Evolutionary conservation across 2,113 vertebrate genomes (phyloP), one percentile per base, ranked within the genome.

Genomic region (Vidua chalybeata): DNA sequence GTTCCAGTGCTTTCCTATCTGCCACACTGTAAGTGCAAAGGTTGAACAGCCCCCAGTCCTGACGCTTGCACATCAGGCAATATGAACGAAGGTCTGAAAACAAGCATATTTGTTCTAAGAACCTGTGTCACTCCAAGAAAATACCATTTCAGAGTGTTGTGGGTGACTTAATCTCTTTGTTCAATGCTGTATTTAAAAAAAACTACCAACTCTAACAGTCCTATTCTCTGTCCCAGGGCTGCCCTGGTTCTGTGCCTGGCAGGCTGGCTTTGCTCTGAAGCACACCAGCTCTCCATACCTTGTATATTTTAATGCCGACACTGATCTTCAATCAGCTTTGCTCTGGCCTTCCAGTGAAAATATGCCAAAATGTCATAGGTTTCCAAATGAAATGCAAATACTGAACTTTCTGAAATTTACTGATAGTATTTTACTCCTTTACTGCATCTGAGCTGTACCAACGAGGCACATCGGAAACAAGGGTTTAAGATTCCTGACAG

Each of bases 301-400:
- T 94, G 88, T 90, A 84, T 84, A 24, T 93, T 93, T 92, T 90
- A 93, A 88, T 84, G 52, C 61, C 0, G 3, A 89, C 90, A 90
- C 90, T 84, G 88, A 96, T 97, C 88, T 95, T 95, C 96, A 92
- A 93, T 94, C 92, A 93, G 93, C 86, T 68, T 52, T 90, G 93
- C 90, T 85, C 90, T 89, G 84, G 83, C 83, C 88, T 96, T 94
- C 90, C 84, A 75, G 88, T 92, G 83, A 94, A 96, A 94, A 90
- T 94, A 94, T 56, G 76, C 90, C 88, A 94, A 95, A 94, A 95
- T 90, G 92, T 93, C 95, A 96, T 79, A 86, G 96, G 92, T 96
- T 97, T 97, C 92, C 92, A 96, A 94, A 96, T 93, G 80, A 97
- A 94, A 96, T 95, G 90, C 96, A 97, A 95, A 97, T 95, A 84